A percentile compares a stretch with the other conserved stretches of the same genome.
These are phyloP conservation scores for Lasiommata megera DNA, from an alignment of 2,888 invertebrate genomes.

Conservation along the genomic window DNA sequence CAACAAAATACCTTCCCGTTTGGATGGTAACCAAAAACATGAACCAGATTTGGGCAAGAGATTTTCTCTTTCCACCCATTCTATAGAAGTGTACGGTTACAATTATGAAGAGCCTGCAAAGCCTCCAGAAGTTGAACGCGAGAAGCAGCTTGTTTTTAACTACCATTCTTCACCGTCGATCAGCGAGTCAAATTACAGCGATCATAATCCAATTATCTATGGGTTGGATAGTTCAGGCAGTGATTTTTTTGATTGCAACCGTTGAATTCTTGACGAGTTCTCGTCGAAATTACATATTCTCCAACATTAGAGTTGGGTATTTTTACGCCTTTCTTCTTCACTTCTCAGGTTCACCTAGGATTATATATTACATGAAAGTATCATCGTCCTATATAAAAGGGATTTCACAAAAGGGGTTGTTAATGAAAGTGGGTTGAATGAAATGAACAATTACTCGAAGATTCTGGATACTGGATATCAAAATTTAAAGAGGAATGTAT, in stretches of 20 bases:
- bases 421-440: too few species aligned
- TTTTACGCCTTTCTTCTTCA: too few species aligned
- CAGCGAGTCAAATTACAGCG: conserved; percentile 8
- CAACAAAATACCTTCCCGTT: too few species aligned
- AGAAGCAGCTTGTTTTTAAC: conserved; percentile 26
- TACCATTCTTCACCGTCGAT: conserved; percentile 31
- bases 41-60: background rate
- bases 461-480: too few species aligned
- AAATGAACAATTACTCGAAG: too few species aligned
- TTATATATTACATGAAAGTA: too few species aligned
- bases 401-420: too few species aligned
- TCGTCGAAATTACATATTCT: too few species aligned
- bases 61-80: conserved; percentile 39
- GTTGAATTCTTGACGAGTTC: background rate
- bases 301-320: too few species aligned
- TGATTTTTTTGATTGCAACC: background rate
- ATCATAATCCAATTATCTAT: conserved; percentile 1
- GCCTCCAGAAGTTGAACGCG: background rate
- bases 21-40: background rate
- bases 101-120: conserved; percentile 39
- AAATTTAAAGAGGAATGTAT: too few species aligned
- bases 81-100: conserved; percentile 46
- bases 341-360: too few species aligned
- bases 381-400: too few species aligned
- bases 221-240: background rate